Evolutionary conservation across 2,888 invertebrate species (phyloP).

Genomic region (Drosophila longiperda): DNA sequence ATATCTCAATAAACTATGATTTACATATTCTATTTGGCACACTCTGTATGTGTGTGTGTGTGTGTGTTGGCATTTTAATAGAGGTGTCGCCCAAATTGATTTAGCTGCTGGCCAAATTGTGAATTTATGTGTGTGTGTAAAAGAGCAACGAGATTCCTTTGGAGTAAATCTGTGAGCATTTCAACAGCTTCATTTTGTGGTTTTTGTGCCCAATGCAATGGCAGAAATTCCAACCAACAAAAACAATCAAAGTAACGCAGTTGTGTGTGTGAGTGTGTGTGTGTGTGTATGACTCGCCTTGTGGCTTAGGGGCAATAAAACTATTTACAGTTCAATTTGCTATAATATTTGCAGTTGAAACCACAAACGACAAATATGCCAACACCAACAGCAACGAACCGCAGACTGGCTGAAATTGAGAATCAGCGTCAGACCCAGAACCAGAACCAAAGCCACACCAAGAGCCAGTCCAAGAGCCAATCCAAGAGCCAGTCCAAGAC

Average conservation of each 20-base stretch:
- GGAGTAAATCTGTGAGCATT: conserved; percentile 67
- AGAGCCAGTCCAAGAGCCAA: neutral
- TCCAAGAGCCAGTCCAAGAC: conserved; percentile 2
- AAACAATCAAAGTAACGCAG: conserved; percentile 47
- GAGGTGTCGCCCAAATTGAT: conserved; percentile 21
- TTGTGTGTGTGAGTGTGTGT: conserved; percentile 33
- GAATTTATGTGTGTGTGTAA: neutral
- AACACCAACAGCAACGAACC: conserved; percentile 43
- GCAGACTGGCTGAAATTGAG: conserved; percentile 34
- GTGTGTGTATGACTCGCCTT: conserved; percentile 30
- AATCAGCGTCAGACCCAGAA: conserved; percentile 3
- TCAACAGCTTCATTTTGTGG: conserved; percentile 72
- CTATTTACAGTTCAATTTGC: conserved; percentile 81
- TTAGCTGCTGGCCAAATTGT: neutral
- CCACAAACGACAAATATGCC: conserved; percentile 78
- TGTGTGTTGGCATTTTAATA: neutral
- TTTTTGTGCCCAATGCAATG: conserved; percentile 34
- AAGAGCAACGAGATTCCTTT: conserved; percentile 47
- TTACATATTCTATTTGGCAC: neutral
- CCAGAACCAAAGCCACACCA: conserved; percentile 6
- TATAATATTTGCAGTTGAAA: conserved; percentile 74
- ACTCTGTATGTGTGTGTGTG: neutral
- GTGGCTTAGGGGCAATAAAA: conserved; percentile 74
- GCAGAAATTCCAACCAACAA: conserved; percentile 37
- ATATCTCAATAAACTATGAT: neutral